Evolutionary conservation across 2,888 invertebrate genomes (phyloP).

Genomic region (Hypselothyrea guttata): DNA sequence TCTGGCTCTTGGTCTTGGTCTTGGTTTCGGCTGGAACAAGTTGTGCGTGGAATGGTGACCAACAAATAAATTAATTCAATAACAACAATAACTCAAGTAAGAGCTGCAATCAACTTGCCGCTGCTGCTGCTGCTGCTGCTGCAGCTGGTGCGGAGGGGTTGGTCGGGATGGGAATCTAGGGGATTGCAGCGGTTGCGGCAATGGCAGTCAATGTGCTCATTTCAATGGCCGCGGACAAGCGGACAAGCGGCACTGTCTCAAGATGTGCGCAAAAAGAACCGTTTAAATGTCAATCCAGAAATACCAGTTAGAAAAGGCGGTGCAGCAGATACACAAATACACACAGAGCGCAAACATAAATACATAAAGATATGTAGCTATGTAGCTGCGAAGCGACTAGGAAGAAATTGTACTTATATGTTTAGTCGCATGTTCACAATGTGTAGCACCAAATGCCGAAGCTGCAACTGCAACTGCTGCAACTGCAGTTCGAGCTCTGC

Average conservation of each 20-base stretch:
- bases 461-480: slow-evolving; percentile 4
- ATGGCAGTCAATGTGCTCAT: slow-evolving; percentile 74
- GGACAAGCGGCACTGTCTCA: slow-evolving; percentile 57
- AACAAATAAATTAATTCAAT: slow-evolving; percentile 43
- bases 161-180: background rate
- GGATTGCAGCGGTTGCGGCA: slow-evolving; percentile 51
- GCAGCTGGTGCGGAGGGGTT: background rate
- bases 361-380: slow-evolving; percentile 12
- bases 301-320: slow-evolving; percentile 76
- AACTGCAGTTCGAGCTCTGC: slow-evolving; percentile 21
- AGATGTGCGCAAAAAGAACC: slow-evolving; percentile 76
- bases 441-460: slow-evolving; percentile 59
- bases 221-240: slow-evolving; percentile 56
- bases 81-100: slow-evolving; percentile 52
- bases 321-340: slow-evolving; percentile 40
- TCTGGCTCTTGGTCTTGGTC: slow-evolving; percentile 6
- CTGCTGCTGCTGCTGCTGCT: slow-evolving; percentile 1
- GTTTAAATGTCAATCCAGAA: slow-evolving; percentile 79
- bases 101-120: slow-evolving; percentile 50
- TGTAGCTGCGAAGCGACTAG: slow-evolving; percentile 35
- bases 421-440: slow-evolving; percentile 66
- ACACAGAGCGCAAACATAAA: slow-evolving; percentile 10
- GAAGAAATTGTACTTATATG: slow-evolving; percentile 68
- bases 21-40: slow-evolving; percentile 9
- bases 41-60: slow-evolving; percentile 15